These are phyloP conservation scores for Cepaea hortensis DNA, from an alignment of 2,888 invertebrate genomes.

Conservation along the genomic window DNA sequence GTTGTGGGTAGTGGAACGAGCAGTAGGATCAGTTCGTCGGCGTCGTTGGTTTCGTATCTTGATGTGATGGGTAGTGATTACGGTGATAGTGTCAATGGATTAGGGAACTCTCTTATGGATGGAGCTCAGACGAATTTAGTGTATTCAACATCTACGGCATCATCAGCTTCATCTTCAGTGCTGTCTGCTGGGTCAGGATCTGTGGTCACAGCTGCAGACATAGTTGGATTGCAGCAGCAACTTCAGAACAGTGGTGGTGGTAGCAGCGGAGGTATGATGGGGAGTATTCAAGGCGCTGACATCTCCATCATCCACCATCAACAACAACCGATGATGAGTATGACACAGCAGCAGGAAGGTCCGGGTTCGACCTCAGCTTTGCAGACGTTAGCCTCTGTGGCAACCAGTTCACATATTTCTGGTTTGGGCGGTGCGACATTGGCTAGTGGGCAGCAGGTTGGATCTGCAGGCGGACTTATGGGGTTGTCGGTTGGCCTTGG, in stretches of 20 bases:
- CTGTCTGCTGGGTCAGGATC: conserved; percentile 19
- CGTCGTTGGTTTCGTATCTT: conserved; percentile 36
- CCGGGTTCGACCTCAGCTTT: conserved; percentile 39
- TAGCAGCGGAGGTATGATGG: conserved; percentile 7
- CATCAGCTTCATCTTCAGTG: conserved; percentile 35
- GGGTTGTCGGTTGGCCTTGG: conserved; percentile 39
- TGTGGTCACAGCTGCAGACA: conserved; percentile 27
- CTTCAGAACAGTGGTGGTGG: conserved; percentile 4
- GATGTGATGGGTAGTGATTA: conserved; percentile 36
- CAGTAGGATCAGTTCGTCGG: conserved; percentile 24
- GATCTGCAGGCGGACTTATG: conserved; percentile 1
- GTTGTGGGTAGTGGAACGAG: conserved; percentile 39
- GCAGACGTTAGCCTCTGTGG: conserved; percentile 47
- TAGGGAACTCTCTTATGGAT: not conserved
- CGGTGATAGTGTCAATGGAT: not conserved
- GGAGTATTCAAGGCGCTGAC: conserved; percentile 18
- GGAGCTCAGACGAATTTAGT: conserved; percentile 30
- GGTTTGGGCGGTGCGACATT: conserved; percentile 14
- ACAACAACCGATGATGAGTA: conserved; percentile 6
- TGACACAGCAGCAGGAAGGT: conserved; percentile 35
- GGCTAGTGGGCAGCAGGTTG: conserved; percentile 24
- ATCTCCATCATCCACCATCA: conserved; percentile 38
- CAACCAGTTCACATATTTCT: conserved; percentile 45
- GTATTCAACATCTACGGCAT: conserved; percentile 26
- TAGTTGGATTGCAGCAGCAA: conserved; percentile 31